Evolutionary conservation across 1,140 invertebrate species (phyloP), one percentile per base, ranked within the genome.

Genomic region (Lasioglossum albipes): DNA sequence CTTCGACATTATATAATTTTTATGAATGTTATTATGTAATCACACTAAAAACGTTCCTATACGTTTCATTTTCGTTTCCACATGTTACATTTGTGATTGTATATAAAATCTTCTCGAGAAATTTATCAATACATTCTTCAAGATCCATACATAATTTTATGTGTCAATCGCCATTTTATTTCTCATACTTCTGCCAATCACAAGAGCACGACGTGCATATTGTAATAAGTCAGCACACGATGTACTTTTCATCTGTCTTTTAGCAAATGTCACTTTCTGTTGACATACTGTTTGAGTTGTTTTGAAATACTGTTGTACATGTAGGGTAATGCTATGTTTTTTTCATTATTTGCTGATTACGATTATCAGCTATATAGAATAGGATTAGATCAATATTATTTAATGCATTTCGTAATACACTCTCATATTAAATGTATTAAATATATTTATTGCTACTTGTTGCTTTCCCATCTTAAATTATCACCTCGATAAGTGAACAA

Each of bases 1-100:
- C 84, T 85, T 85, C 84, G 75, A 81, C 75, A 85, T 85, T 79
- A 81, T 75, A 61, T 85, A 84, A 85, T 77, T 84, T 75, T 85
- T 66, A 71, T 85, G 84, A 84, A 85, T 85, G 79, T 70, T 52
- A 85, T 79, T 79, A 79, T 71, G 79, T 84, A 78, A 79, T 75
- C 75, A 85, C 79, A 78, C 77, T 75, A 82, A 81, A 82, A 71
- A 77, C 81, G 54, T 82, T 84, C 84, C 76, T 73, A 83, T 86
- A 88, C 36, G 80, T 61, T 62, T 78, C 57, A 68, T 66, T 73
- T 49, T 73, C 75, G 67, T 79, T 70, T 87, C 64, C 85, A 74
- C 65, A 76, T 76, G 54, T 84, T 65, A 86, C 74, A 27, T 64
- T 72, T 65, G 75, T 79, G 65, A 84, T 84, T 81, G 73, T 82